These are phyloP conservation scores for Phrynosoma platyrhinos DNA, from an alignment of 2,113 vertebrate genomes.

Conservation along the genomic window DNA sequence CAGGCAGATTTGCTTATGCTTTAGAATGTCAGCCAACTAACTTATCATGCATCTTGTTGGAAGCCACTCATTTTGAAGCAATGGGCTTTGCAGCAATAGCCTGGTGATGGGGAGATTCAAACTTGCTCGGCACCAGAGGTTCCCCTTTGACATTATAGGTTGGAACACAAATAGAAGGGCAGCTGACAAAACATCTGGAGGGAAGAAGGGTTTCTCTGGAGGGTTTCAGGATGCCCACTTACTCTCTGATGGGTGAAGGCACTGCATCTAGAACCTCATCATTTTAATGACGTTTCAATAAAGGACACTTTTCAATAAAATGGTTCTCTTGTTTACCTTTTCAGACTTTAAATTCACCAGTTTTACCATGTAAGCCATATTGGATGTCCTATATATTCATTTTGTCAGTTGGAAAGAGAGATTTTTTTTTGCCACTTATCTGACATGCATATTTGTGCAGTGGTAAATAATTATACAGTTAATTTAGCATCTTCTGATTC, in stretches of 20 bases:
- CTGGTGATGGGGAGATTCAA: neutral
- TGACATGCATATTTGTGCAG: too few species aligned
- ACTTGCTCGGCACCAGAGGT: neutral
- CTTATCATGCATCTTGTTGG: constrained; percentile 10
- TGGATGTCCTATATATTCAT: too few species aligned
- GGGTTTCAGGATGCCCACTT: neutral
- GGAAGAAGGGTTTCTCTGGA: neutral
- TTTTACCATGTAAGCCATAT: too few species aligned
- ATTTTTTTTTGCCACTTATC: too few species aligned
- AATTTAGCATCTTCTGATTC: too few species aligned
- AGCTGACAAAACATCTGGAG: neutral
- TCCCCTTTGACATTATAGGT: neutral
- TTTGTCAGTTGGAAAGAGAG: too few species aligned
- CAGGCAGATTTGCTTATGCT: constrained; percentile 21
- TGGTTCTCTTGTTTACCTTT: too few species aligned
- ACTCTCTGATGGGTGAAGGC: neutral
- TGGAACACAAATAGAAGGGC: neutral
- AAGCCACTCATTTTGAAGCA: neutral
- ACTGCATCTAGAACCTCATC: too few species aligned
- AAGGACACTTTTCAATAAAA: too few species aligned
- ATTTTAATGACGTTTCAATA: too few species aligned
- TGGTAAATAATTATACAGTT: too few species aligned
- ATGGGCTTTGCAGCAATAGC: neutral
- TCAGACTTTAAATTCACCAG: too few species aligned
- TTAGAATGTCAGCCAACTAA: neutral